Conservation (phyloP, 2,797 vertebrate genomes). For the Alectoris magna region DNA sequence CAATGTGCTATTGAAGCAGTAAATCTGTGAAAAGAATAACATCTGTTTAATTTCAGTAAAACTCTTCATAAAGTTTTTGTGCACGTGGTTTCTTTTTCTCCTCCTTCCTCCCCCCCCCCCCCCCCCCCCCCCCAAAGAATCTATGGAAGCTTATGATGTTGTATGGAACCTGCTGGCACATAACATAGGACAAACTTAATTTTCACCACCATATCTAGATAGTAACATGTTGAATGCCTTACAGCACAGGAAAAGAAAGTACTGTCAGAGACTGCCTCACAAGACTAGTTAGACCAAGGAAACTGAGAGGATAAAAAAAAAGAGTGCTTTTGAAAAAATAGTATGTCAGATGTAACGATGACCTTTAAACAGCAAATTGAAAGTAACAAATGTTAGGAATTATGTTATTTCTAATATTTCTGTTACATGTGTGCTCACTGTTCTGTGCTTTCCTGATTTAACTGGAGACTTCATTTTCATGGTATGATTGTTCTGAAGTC, state of each 20-base stretch:
- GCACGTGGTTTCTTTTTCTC: too few species aligned
- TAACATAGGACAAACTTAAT: neutral
- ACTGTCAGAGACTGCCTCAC: neutral
- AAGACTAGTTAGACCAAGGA: neutral
- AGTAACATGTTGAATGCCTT: neutral
- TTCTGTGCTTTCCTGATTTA: neutral
- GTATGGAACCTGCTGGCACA: neutral
- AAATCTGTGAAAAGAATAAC: conserved; percentile 34
- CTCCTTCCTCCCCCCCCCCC: too few species aligned
- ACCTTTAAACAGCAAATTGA: neutral
- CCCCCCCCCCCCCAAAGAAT: neutral
- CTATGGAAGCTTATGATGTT: neutral
- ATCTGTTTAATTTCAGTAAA: conserved; percentile 16
- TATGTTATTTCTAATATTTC: neutral
- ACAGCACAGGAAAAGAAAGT: neutral
- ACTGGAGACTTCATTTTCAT: neutral
- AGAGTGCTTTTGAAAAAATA: neutral
- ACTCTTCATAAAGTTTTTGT: neutral
- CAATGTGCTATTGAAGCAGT: conserved; percentile 32
- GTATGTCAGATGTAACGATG: neutral
- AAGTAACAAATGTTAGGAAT: neutral
- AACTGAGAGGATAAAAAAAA: rapidly evolving
- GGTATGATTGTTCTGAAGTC: neutral
- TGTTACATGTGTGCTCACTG: neutral
- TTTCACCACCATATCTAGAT: neutral